Evolutionary conservation across 2,888 invertebrate species (phyloP), one percentile per base, ranked within the genome.

Genomic region (Onthophagus sagittarius): DNA sequence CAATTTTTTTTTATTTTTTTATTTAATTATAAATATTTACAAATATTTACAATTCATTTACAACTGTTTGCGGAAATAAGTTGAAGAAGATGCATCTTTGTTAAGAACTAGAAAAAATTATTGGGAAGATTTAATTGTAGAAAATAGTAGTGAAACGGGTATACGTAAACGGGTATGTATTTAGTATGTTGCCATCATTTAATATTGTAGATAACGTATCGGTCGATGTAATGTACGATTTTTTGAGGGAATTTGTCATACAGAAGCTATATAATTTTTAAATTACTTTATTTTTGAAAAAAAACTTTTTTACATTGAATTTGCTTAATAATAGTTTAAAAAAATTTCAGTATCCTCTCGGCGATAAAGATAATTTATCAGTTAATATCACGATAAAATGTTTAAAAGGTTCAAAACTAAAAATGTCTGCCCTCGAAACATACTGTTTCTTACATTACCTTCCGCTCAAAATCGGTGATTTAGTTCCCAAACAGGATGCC

Each of bases 151-250:
- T 15, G 63, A 63, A 63, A 63, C 63, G 63, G 63, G 9, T 63
- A n/a, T 63, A 63, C 63, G 63, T 5, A 14, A 63, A 63, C n/a
- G 14, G 14, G 63, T 11, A 14, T 63, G 63, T 63, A 14, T 63
- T 63, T 63, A 63, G 3, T 15, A 63, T 63, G 63, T 15, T 63
- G 15, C 15, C 63, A 63, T 63, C 63, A 63, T 63, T 63, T 63
- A 63, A 63, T 63, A 14, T 63, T 63, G 63, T 63, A n/a, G 63
- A 63, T 63, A 63, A 63, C 63, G 63, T 63, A 63, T 63, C 63
- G 63, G 63, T 63, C 9, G 63, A 63, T 15, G 14, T 63, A 63
- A 63, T 63, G 63, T 14, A 63, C 13, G 63, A 63, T 11, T 63
- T 63, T 63, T 63, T 3, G 63, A 63, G 63, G 63, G 63, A 63